Evolutionary conservation across 1,140 invertebrate genomes (phyloP), one percentile per base, ranked within the genome.

Genomic region (Megathymus violae): DNA sequence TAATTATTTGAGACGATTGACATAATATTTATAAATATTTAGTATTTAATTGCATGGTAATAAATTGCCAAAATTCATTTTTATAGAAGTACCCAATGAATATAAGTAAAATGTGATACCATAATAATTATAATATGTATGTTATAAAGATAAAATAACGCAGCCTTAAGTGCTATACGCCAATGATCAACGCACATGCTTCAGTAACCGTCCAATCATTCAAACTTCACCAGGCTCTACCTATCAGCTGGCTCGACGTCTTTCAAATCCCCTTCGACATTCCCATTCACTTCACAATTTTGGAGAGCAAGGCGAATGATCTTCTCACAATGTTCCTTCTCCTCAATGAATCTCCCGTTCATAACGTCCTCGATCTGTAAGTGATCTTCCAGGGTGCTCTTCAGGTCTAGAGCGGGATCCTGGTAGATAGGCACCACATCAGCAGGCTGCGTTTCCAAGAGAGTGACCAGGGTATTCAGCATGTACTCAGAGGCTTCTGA

Each of bases 181-280:
- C n/a, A n/a, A n/a, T n/a, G n/a, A n/a, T n/a, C n/a, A n/a, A n/a
- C n/a, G n/a, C n/a, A n/a, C n/a, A n/a, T n/a, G n/a, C n/a, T 25
- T 25, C 3, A 25, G 6, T 25, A 25, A 3, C 22, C 22, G 6
- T 25, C 22, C 22, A 3, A 25, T 25, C n/a, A n/a, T n/a, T n/a
- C n/a, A n/a, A 25, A 25, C 3, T 6, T 25, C 59, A 59, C 5
- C 68, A 90, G 85, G 92, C 92, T 31, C 31, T 78, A 83, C 69
- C 84, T 82, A 50, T 82, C 82, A 19, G 74, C 73, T 7, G 71
- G 68, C 50, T 71, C 52, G n/a, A 58, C 71, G 5, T 71, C 61
- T 0, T 44, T 36, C 9, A 36, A 31, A 9, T 7, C 7, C 7
- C 1, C 16, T 41, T 69, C 69, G 4, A 1, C 6, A 0, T 10